Base-by-base conservation (phyloP, 2,888 invertebrate genomes). In the Philereme vetulata region DNA sequence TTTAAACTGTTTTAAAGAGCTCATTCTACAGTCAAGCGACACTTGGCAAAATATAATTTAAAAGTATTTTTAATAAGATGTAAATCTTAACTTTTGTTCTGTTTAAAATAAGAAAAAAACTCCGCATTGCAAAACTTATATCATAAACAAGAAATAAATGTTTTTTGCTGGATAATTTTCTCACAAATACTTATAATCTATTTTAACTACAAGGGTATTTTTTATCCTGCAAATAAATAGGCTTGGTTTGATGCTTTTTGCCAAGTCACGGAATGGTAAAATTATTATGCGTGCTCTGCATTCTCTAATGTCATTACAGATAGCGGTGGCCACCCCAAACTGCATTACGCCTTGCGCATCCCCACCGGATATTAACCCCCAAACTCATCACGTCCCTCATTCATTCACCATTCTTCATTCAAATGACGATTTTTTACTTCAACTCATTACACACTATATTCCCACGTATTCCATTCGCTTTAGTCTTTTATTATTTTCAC, bases 301-400 rank as follows among this genome's bases (percentile, higher is more conserved):
- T 55, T 64, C 36, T 56, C 21, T 33, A 46, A 56, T 40, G 55
- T 47, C 57, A 48, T 52, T 61, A 46, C 47, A 52, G 54, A 61
- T 53, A 58, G 58, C 44, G 56, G 43, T 33, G 53, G 56, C 57
- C 67, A 70, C 62, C 60, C 76, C 72, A 81, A 75, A 86, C 78
- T 88, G 87, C 85, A 88, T 86, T 86, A 85, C 80, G 81, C 84
- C 85, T 85, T 81, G 85, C 83, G 83, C 88, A 85, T 86, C 85
- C 85, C 88, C 78, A 81, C 79, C 85, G 85, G 86, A 89, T 87
- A 90, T 85, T 82, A 88, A 85, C 75, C 88, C 86, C 89, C 85
- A 81, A 87, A 87, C 80, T 85, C 86, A 88, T 90, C 86, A 84
- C 81, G 78, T 84, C 88, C 83, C 90, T 84, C 76, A 78, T 72